A percentile compares a stretch with the other conserved stretches of the same genome.
phyloP scores from a whole-genome alignment of 2,888 invertebrate genomes.

The Leucophenga montana region DNA sequence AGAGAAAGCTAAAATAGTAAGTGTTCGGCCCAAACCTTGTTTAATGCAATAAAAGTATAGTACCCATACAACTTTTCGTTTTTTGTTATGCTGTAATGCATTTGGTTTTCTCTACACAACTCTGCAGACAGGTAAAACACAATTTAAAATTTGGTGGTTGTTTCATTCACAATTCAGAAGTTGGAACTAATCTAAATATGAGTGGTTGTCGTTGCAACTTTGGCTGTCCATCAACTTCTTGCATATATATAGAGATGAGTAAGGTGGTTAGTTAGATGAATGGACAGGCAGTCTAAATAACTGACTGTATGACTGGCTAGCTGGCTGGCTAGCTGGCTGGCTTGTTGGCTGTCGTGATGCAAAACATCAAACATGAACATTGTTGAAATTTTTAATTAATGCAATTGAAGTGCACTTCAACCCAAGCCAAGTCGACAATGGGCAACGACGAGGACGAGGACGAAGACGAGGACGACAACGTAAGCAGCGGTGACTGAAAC shows the following conservation, averaged over 20 bases:
- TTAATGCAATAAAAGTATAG: no score
- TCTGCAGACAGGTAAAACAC: background rate
- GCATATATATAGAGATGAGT: no score
- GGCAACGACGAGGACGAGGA: no score
- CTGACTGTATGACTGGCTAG: no score
- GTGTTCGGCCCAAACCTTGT: no score
- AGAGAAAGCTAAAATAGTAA: no score
- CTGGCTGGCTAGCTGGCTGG: background rate
- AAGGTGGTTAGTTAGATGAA: no score
- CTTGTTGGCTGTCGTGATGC: background rate
- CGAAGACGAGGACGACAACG: no score
- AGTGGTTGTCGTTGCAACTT: background rate
- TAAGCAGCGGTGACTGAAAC: no score
- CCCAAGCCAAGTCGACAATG: conserved; percentile 10
- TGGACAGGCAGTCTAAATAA: background rate
- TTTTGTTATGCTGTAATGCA: background rate
- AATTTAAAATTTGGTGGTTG: conserved; percentile 5
- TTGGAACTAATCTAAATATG: background rate
- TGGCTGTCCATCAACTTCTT: background rate
- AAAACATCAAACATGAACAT: conserved; percentile 18
- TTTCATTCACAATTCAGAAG: background rate
- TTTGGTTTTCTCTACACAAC: background rate
- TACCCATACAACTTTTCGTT: no score
- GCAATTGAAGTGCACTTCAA: conserved; percentile 64
- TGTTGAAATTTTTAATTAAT: conserved; percentile 54